These are phyloP conservation scores for Ceyx melanurus DNA, from an alignment of 2,113 vertebrate species.

Conservation along the genomic window DNA sequence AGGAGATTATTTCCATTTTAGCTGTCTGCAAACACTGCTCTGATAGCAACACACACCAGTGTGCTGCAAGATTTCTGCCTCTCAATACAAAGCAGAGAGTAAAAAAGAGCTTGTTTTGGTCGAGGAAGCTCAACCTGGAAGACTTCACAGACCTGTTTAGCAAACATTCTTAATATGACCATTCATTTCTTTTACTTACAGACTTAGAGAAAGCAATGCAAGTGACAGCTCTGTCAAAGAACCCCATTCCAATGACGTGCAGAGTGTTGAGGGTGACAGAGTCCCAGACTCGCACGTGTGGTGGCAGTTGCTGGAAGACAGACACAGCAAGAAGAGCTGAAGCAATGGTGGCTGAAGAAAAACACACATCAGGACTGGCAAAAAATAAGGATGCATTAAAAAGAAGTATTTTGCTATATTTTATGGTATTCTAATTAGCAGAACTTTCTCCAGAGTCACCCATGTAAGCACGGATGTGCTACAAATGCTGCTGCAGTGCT, in stretches of 20 bases:
- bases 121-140: neutral
- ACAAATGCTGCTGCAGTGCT: neutral
- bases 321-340: neutral
- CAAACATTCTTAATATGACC: neutral
- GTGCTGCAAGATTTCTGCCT: neutral
- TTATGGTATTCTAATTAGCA: neutral
- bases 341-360: neutral
- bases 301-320: constrained; percentile 84
- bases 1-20: neutral
- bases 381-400: neutral
- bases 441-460: neutral
- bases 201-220: constrained; percentile 98
- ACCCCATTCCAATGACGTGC: constrained; percentile 91
- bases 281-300: constrained; percentile 98
- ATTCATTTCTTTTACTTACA: constrained; percentile 81
- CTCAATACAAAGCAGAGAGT: neutral
- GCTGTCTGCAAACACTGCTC: neutral
- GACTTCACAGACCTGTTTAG: neutral
- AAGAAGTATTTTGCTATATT: neutral
- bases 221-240: constrained; percentile 92
- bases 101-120: neutral
- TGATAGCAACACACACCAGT: neutral
- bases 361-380: neutral
- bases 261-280: constrained; percentile 95
- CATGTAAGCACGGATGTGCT: neutral